Evolutionary conservation across 2,797 vertebrate species (phyloP).

Genomic region (Hyperoplus lanceolatus): DNA sequence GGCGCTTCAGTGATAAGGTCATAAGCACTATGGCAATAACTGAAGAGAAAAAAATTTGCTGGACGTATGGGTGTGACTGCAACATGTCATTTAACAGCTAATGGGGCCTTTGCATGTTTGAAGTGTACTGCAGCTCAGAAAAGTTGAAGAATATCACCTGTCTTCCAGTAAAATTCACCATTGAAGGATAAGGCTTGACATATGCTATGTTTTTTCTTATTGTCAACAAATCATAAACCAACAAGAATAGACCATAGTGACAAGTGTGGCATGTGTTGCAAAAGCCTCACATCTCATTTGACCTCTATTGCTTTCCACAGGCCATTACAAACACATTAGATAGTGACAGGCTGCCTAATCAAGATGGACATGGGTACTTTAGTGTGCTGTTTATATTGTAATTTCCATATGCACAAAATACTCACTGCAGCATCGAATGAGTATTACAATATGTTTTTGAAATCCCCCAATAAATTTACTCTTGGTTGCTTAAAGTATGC

Average conservation of each 20-base stretch:
- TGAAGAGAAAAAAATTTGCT: neutral
- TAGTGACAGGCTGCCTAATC: neutral
- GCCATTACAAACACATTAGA: neutral
- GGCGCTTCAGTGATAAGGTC: slow-evolving; percentile 73
- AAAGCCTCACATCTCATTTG: neutral
- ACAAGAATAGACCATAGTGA: neutral
- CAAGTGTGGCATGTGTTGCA: neutral
- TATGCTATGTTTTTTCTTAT: neutral
- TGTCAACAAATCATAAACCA: neutral
- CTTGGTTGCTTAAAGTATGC: neutral
- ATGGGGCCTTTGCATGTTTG: neutral
- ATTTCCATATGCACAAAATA: neutral
- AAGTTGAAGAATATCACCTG: neutral
- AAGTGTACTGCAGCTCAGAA: neutral
- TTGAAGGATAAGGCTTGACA: neutral
- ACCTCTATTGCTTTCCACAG: neutral
- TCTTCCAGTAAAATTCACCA: neutral
- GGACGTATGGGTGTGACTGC: slow-evolving; percentile 37
- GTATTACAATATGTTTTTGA: neutral
- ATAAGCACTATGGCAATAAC: slow-evolving; percentile 56
- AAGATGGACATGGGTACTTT: neutral
- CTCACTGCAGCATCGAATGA: slow-evolving; percentile 1
- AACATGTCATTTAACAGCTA: slow-evolving; percentile 19
- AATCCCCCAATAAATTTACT: neutral
- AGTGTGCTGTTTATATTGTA: neutral